Conservation (phyloP, 2,888 invertebrate genomes). For the Octodonta nipae region DNA sequence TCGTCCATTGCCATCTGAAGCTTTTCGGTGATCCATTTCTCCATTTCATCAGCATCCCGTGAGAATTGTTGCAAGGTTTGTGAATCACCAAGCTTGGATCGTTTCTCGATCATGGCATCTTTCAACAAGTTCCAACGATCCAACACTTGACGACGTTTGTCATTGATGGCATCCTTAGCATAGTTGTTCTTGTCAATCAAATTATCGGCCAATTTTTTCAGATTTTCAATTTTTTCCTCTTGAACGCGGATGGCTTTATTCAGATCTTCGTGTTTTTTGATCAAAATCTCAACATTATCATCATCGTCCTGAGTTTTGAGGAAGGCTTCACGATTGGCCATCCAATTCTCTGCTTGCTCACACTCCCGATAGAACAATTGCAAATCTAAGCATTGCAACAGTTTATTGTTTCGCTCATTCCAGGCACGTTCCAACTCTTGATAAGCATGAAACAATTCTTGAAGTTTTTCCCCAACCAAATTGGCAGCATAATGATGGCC, state of each 20-base stretch:
- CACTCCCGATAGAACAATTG: conserved; percentile 97
- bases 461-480: conserved; percentile 88
- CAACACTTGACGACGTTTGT: conserved; percentile 73
- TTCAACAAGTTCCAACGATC: conserved; percentile 90
- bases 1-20: conserved; percentile 96
- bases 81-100: conserved; percentile 90
- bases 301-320: conserved; percentile 72
- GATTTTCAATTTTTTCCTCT: conserved; percentile 93
- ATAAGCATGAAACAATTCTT: conserved; percentile 78
- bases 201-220: conserved; percentile 89
- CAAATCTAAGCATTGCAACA: conserved; percentile 95
- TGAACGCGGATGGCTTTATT: conserved; percentile 97
- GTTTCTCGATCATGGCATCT: conserved; percentile 93
- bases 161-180: conserved; percentile 79
- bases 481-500: conserved; percentile 93
- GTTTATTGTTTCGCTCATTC: conserved; percentile 86
- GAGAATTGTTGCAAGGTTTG: conserved; percentile 90
- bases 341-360: conserved; percentile 95
- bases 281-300: conserved; percentile 96
- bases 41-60: conserved; percentile 98
- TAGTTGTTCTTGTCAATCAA: conserved; percentile 87
- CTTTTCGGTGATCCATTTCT: conserved; percentile 99
- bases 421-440: conserved; percentile 91
- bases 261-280: conserved; percentile 99
- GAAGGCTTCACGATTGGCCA: conserved; percentile 97